Base-by-base conservation (phyloP, 2,797 vertebrate species). In the Crenichthys baileyi region DNA sequence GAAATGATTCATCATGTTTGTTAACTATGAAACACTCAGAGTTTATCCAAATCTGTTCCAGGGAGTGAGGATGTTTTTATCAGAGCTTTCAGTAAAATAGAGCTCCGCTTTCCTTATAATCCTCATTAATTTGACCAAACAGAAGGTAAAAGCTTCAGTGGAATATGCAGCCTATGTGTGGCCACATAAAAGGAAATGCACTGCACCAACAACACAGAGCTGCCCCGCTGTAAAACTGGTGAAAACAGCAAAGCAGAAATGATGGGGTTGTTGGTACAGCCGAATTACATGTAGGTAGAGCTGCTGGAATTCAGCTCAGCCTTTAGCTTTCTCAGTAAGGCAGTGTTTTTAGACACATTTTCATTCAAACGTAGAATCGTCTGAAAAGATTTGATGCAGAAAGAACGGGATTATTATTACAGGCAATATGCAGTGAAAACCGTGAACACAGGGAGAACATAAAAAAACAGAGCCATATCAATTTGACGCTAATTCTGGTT, bases 1-100 rank as follows among this genome's bases (percentile, higher is more conserved):
- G 36, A 4, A 68, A 56, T 67, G 48, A 80, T 80, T 86, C 8
- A 55, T 75, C 31, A 50, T 36, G 65, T 60, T n/a, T 74, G 44
- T 15, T 50, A 31, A 63, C 24, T 70, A 41, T 53, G 5, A 56
- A 68, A 58, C 22, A 9, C 72, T 39, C 26, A 73, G 26, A n/a
- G 70, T 82, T 80, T 71, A 13, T 24, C 68, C 29, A 72, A 55
- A 72, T 81, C 13, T 73, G 29, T 8, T 63, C 63, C 60, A 55
- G 24, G 20, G 50, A 51, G 50, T 72, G 26, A 4, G 36, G 29
- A 41, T 6, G 29, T 61, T 29, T 63, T 65, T 39, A 39, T 65
- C 16, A 31, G 46, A 51, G 72, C 29, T 56, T 24, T 73, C 11
- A 56, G 36, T 55, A 51, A 55, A 55, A 39, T 22, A 56, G 5